phyloP scores from a whole-genome alignment of 2,113 vertebrate genomes.

The Datnioides undecimradiatus region DNA sequence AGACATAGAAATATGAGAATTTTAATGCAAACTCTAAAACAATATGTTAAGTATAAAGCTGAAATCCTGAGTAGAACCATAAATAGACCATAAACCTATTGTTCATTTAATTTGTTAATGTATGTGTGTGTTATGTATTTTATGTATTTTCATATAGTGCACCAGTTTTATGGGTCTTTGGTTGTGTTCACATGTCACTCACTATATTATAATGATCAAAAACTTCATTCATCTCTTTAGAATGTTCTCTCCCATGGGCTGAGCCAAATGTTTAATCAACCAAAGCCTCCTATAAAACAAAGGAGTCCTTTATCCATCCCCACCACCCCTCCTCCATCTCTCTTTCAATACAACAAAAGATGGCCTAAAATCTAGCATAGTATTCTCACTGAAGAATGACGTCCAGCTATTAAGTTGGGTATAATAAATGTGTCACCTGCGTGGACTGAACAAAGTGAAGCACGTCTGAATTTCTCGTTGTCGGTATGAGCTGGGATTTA shows the following conservation, averaged over 20 bases:
- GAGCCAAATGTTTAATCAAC: slow-evolving; percentile 75
- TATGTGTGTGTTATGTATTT: background rate
- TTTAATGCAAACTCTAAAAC: background rate
- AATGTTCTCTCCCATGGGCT: slow-evolving; percentile 34
- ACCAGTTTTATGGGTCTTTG: background rate
- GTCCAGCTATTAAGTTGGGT: background rate
- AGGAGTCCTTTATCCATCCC: slow-evolving; percentile 51
- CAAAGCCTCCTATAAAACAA: slow-evolving; percentile 72
- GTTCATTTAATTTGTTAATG: background rate
- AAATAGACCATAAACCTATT: slow-evolving; percentile 23
- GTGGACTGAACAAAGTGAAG: background rate
- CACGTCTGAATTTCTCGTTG: slow-evolving; percentile 23
- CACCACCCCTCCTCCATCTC: slow-evolving; percentile 9
- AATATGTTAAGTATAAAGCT: background rate
- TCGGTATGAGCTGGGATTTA: slow-evolving; percentile 33
- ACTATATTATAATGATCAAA: slow-evolving; percentile 14
- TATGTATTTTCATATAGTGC: background rate
- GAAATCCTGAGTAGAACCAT: background rate
- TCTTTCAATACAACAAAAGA: slow-evolving; percentile 44
- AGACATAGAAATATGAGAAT: background rate
- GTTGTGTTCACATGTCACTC: background rate
- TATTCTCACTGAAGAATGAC: slow-evolving; percentile 1
- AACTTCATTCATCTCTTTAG: slow-evolving; percentile 4
- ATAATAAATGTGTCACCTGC: background rate
- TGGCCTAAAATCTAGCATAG: slow-evolving; percentile 4